Percentiles rank a stretch among this genome's conserved stretches.
Evolutionary conservation across 2,797 vertebrate species (phyloP).

Genomic region (Novumbra hubbsi): DNA sequence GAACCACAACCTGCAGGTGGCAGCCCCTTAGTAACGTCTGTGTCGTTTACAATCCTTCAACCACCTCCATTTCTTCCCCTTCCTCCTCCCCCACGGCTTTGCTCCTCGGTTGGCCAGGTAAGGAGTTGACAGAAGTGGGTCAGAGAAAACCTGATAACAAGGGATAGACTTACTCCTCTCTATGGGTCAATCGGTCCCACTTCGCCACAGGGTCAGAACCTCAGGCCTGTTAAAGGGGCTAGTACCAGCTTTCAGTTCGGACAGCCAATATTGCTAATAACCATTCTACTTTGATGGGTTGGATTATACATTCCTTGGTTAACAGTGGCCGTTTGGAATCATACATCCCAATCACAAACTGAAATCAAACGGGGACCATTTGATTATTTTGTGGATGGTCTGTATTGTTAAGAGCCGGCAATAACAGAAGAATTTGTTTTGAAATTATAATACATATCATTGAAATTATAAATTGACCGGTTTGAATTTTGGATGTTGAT

Average conservation of each 20-base stretch:
- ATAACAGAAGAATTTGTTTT: not conserved
- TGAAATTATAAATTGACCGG: not conserved
- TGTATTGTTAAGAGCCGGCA: not conserved
- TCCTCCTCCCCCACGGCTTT: conserved; percentile 1
- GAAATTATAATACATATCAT: not conserved
- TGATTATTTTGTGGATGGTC: not conserved
- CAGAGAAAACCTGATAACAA: conserved; percentile 63
- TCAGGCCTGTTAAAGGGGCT: conserved; percentile 31
- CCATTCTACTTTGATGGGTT: not conserved
- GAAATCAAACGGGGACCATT: not conserved
- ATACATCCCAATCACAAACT: not conserved
- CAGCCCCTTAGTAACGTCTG: not conserved
- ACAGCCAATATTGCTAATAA: conserved; percentile 8
- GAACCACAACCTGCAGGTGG: not conserved
- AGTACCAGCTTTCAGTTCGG: conserved; percentile 21
- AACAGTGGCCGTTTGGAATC: not conserved
- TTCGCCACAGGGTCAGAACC: conserved; percentile 46
- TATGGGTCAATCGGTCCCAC: conserved; percentile 6
- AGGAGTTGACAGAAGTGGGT: conserved; percentile 62
- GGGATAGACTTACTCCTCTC: conserved; percentile 52
- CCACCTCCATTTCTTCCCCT: not conserved
- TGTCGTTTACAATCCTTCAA: not conserved
- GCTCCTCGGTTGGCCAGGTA: conserved; percentile 14
- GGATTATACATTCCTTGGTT: not conserved
- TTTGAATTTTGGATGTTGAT: too few species aligned